Evolutionary conservation across 2,888 invertebrate species (phyloP).

Genomic region (Tolmerus cingulatus): DNA sequence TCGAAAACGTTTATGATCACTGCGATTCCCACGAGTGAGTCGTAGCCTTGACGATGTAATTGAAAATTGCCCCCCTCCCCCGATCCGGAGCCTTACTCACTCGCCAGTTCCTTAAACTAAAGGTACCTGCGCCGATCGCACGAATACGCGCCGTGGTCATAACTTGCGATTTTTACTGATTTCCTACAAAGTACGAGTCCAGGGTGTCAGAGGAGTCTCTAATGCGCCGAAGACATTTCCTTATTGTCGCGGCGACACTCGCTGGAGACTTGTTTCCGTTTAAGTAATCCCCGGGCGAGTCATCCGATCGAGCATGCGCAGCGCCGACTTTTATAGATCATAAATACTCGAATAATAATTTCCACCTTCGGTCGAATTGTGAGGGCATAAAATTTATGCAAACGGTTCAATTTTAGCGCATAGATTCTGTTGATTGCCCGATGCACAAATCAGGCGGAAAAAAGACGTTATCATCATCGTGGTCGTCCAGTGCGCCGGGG

Average conservation of each 20-base stretch:
- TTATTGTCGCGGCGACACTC: background rate
- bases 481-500: background rate
- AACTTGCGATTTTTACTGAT: background rate
- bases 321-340: conserved; percentile 9
- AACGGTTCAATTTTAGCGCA: conserved; percentile 34
- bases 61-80: background rate
- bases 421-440: conserved; percentile 27
- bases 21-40: background rate
- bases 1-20: background rate
- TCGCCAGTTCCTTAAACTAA: background rate
- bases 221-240: background rate
- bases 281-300: background rate
- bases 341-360: conserved; percentile 38
- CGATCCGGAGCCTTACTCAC: background rate
- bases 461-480: background rate
- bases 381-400: conserved; percentile 30
- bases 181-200: background rate
- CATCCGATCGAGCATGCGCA: background rate
- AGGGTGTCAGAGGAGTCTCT: background rate
- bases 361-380: conserved; percentile 27
- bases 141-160: background rate
- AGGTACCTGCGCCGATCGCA: background rate
- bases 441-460: conserved; percentile 25
- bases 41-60: background rate
- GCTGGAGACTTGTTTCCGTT: background rate